A percentile compares a stretch with the other conserved stretches of the same genome.
Evolutionary conservation across 2,888 invertebrate species (phyloP).

Genomic region (Leptopilina drosophilae): DNA sequence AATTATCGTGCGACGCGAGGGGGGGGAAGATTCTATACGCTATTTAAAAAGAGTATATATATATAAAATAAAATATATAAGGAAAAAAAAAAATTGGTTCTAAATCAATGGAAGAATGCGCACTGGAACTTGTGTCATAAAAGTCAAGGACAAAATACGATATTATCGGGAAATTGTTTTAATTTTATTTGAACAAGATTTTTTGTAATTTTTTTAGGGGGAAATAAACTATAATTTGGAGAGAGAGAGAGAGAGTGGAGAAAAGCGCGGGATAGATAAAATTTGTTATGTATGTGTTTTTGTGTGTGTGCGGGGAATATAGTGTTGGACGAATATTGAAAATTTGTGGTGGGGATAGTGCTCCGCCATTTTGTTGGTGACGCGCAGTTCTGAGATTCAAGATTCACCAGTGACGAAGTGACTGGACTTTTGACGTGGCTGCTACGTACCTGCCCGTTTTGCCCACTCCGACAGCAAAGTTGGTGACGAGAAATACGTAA

Average conservation of each 20-base stretch:
- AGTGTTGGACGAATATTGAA: neutral
- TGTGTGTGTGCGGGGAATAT: neutral
- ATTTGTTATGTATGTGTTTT: too few species aligned
- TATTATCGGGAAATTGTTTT: too few species aligned
- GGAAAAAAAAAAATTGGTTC: neutral
- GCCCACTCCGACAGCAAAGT: constrained; percentile 96
- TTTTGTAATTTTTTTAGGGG: too few species aligned
- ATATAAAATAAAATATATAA: neutral
- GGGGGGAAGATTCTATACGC: neutral
- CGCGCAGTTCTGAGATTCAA: constrained; percentile 86
- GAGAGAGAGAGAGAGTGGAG: too few species aligned
- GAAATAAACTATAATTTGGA: too few species aligned
- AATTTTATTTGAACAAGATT: too few species aligned
- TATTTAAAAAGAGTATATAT: neutral
- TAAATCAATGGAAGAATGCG: neutral
- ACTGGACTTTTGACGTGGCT: constrained; percentile 93
- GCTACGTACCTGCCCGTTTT: constrained; percentile 94
- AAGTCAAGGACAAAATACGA: too few species aligned
- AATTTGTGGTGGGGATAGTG: constrained; percentile 38
- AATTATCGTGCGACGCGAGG: neutral
- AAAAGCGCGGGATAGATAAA: too few species aligned
- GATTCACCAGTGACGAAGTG: constrained; percentile 89
- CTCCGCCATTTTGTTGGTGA: constrained; percentile 77
- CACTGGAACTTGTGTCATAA: too few species aligned
- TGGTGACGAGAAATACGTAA: constrained; percentile 97